phyloP scores from a whole-genome alignment of 2,888 invertebrate genomes.

The Lasiommata megera region DNA sequence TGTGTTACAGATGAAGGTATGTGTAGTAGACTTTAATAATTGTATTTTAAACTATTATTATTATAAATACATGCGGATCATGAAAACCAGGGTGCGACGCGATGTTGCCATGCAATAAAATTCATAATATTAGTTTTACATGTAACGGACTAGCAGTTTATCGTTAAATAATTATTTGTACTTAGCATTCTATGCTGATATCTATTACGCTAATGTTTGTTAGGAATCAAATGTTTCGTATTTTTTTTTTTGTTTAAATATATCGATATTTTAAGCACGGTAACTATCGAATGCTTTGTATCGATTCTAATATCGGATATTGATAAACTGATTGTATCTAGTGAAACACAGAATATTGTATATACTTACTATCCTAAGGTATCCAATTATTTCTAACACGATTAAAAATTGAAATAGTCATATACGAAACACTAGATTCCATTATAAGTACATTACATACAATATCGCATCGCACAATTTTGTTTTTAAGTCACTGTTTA shows the following conservation, averaged over 20 bases:
- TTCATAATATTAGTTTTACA: conserved; percentile 49
- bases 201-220: conserved; percentile 77
- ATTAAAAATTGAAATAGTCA: conserved; percentile 30
- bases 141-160: conserved; percentile 76
- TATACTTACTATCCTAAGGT: conserved; percentile 34
- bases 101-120: conserved; percentile 62
- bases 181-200: conserved; percentile 74
- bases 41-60: conserved; percentile 71
- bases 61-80: conserved; percentile 74
- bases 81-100: conserved; percentile 80
- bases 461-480: conserved; percentile 73
- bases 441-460: conserved; percentile 59
- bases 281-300: conserved; percentile 33
- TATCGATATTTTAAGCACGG: conserved; percentile 36
- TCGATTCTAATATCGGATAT: conserved; percentile 31
- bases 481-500: conserved; percentile 62
- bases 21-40: conserved; percentile 70
- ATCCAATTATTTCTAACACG: conserved; percentile 35
- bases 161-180: conserved; percentile 75
- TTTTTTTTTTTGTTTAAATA: conserved; percentile 17
- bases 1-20: conserved; percentile 78
- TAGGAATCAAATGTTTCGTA: conserved; percentile 68
- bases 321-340: conserved; percentile 33
- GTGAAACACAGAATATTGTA: conserved; percentile 35
- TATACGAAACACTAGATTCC: conserved; percentile 64